Evolutionary conservation across 2,113 vertebrate species (phyloP), one percentile per base, ranked within the genome.

Genomic region (Serilophus lunatus): DNA sequence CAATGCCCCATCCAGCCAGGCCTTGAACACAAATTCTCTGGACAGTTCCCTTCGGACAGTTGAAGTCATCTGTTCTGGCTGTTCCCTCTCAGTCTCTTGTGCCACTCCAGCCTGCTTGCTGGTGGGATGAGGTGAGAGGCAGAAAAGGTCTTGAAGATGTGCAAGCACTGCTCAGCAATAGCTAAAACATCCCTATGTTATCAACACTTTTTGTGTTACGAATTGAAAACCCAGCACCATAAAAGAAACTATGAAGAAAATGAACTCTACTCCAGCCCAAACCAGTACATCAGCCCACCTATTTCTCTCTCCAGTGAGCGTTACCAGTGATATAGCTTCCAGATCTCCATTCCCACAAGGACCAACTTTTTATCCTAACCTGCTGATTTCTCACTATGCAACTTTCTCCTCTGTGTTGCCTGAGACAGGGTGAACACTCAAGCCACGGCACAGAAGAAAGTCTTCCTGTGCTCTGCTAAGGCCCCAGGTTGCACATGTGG

Each of bases 101-200:
- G 51, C 22, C 25, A 4, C 25, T 22, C 13, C 0, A 1, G 56
- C 31, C 38, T 49, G 2, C 44, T 85, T 0, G 0, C 23, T 75
- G 38, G 6, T 44, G 36, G 23, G 17, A 7, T 7, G 13, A 36
- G 2, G 3, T 35, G 72, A 63, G 72, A 14, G 13, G 35, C 49
- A 2, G 1, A 45, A 59, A 31, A 80, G 20, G 12, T 49, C 47
- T 49, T 53, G 24, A 7, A 33, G 3, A 16, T 53, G 7, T 65
- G 40, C 28, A 13, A 92, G 40, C 40, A 13, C 31, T 49, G n/a
- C 50, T 92, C 31, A 75, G 69, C 2, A 5, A 9, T 13, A 61
- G 14, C 31, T 26, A 53, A 49, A 88, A 31, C 28, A 47, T 38
- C 25, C 23, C 33, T 38, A 7, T 42, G 11, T 31, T 74, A 65